Evolutionary conservation across 2,888 invertebrate species (phyloP).

Genomic region (Tetragonisca angustula): DNA sequence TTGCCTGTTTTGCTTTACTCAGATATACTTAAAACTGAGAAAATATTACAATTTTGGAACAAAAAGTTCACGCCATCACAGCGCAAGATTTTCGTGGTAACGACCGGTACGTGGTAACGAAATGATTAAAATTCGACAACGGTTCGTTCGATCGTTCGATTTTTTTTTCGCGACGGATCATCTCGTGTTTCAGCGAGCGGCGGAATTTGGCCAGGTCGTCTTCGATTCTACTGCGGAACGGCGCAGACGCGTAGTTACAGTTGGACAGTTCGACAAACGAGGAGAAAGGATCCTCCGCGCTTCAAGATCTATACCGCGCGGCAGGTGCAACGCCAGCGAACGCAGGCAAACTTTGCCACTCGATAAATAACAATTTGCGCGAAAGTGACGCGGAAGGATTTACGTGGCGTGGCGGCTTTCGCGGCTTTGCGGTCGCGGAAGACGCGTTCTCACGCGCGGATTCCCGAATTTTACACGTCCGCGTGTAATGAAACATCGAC

Average conservation of each 20-base stretch:
- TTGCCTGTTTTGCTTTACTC: no score
- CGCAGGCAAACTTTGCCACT: conserved; percentile 21
- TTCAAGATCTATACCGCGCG: conserved; percentile 35
- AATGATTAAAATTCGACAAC: no score
- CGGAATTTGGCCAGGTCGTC: no score
- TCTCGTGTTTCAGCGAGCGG: not conserved
- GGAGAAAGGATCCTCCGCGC: conserved; percentile 30
- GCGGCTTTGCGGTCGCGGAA: not conserved
- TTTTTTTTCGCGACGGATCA: no score
- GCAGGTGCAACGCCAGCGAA: not conserved
- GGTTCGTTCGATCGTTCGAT: no score
- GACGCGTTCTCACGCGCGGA: not conserved
- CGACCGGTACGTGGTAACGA: no score
- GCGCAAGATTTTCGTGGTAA: no score
- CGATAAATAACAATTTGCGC: conserved; percentile 52
- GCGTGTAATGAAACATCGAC: not conserved
- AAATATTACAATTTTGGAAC: no score
- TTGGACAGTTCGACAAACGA: conserved; percentile 43
- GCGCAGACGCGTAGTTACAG: conserved; percentile 20
- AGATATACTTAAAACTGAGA: no score
- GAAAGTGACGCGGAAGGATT: conserved; percentile 49
- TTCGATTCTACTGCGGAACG: not conserved
- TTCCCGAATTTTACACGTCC: not conserved
- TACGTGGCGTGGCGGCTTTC: conserved; percentile 3
- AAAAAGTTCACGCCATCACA: no score